Conservation (phyloP, 2,888 invertebrate genomes). For the Cheilosia vulpina region DNA sequence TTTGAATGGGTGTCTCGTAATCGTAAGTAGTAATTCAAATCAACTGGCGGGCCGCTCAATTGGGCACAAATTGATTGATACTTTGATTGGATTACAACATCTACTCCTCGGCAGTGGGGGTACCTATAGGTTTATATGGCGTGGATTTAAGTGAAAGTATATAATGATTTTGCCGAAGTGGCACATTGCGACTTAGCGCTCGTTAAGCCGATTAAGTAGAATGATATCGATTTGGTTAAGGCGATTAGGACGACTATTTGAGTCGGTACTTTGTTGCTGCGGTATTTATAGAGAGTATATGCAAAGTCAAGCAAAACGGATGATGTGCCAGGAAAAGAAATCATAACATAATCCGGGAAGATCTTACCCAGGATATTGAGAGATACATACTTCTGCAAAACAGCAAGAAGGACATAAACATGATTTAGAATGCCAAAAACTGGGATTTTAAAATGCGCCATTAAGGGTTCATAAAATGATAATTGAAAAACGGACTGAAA, state of each 20-base stretch:
- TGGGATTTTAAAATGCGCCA: too few species aligned
- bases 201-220: conserved; percentile 63
- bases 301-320: conserved; percentile 14
- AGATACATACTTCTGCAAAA: background rate
- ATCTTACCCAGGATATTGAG: background rate
- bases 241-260: conserved; percentile 49
- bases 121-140: conserved; percentile 19
- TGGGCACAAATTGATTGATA: conserved; percentile 72
- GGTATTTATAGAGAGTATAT: conserved; percentile 16
- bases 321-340: conserved; percentile 20
- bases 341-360: conserved; percentile 3
- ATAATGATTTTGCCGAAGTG: conserved; percentile 60
- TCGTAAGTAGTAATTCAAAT: conserved; percentile 58
- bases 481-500: too few species aligned
- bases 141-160: conserved; percentile 63
- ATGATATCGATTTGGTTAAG: conserved; percentile 69
- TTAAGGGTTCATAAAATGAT: background rate
- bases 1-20: conserved; percentile 51
- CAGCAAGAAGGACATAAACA: background rate
- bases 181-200: conserved; percentile 52
- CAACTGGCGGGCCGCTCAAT: conserved; percentile 62
- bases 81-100: conserved; percentile 71
- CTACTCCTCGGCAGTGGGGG: conserved; percentile 10
- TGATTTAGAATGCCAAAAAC: background rate
- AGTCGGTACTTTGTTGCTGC: conserved; percentile 20